phyloP scores from a whole-genome alignment of 1,140 invertebrate genomes.

The Ostrea edulis region DNA sequence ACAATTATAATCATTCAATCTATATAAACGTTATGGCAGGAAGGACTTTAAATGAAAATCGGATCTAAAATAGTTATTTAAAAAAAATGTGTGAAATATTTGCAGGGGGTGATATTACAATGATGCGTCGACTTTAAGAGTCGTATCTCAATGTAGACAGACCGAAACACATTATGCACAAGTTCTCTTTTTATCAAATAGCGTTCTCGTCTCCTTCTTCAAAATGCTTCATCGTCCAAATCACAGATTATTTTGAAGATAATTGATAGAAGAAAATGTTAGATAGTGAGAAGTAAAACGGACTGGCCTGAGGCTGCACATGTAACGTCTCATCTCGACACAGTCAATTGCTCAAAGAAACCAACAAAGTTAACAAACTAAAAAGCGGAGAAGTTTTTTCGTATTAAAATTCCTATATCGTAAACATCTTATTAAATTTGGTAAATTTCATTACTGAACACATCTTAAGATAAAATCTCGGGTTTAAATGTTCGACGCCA shows the following conservation, averaged over 20 bases:
- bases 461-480: constrained; percentile 22
- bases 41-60: neutral
- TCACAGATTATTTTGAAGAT: constrained; percentile 19
- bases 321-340: neutral
- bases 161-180: constrained; percentile 38
- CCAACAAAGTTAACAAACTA: neutral
- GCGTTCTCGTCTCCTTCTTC: constrained; percentile 17
- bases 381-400: constrained; percentile 23
- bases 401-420: constrained; percentile 27
- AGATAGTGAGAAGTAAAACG: constrained; percentile 14
- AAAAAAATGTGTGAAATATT: neutral
- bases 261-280: constrained; percentile 5
- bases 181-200: neutral
- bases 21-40: neutral
- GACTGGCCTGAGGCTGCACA: neutral
- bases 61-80: neutral
- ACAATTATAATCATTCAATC: neutral
- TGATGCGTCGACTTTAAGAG: constrained; percentile 1
- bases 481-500: constrained; percentile 34
- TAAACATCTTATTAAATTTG: constrained; percentile 38
- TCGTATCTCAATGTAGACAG: neutral
- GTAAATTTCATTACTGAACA: constrained; percentile 34
- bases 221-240: constrained; percentile 35
- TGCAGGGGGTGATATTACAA: constrained; percentile 13
- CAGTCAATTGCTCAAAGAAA: constrained; percentile 37